Evolutionary conservation across 2,113 vertebrate species (phyloP).

Genomic region (Clarias gariepinus): DNA sequence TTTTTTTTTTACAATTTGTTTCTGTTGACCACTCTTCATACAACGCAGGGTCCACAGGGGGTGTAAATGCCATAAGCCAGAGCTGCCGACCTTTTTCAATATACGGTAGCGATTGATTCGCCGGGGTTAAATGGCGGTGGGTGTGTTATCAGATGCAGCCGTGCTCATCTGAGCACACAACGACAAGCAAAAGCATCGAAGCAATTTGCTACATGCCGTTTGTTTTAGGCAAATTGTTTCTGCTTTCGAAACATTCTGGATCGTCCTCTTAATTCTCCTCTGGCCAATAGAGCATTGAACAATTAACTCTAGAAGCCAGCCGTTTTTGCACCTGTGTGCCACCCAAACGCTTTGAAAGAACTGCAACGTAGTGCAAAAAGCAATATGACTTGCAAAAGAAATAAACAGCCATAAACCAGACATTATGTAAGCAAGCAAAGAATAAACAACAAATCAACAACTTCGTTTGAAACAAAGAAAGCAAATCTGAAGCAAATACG

Average conservation of each 20-base stretch:
- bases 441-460: not conserved
- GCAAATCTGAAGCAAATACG: not conserved
- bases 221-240: constrained; percentile 67
- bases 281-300: constrained; percentile 46
- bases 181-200: constrained; percentile 46
- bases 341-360: constrained; percentile 27
- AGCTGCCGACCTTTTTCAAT: constrained; percentile 55
- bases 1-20: constrained; percentile 58
- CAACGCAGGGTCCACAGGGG: constrained; percentile 47
- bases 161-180: constrained; percentile 63
- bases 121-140: constrained; percentile 65
- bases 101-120: constrained; percentile 62
- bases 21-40: constrained; percentile 55
- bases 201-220: constrained; percentile 57
- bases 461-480: not conserved
- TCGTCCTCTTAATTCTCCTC: constrained; percentile 42
- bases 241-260: constrained; percentile 41
- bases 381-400: constrained; percentile 45
- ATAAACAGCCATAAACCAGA: constrained; percentile 34
- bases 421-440: not conserved
- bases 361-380: constrained; percentile 16
- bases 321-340: constrained; percentile 49
- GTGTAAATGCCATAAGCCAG: constrained; percentile 43
- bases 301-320: constrained; percentile 33
- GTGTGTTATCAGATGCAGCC: constrained; percentile 49